Percentiles rank a stretch among this genome's conserved stretches.
These are phyloP conservation scores for Emys orbicularis DNA, from an alignment of 2,797 vertebrate species.

Conservation along the genomic window DNA sequence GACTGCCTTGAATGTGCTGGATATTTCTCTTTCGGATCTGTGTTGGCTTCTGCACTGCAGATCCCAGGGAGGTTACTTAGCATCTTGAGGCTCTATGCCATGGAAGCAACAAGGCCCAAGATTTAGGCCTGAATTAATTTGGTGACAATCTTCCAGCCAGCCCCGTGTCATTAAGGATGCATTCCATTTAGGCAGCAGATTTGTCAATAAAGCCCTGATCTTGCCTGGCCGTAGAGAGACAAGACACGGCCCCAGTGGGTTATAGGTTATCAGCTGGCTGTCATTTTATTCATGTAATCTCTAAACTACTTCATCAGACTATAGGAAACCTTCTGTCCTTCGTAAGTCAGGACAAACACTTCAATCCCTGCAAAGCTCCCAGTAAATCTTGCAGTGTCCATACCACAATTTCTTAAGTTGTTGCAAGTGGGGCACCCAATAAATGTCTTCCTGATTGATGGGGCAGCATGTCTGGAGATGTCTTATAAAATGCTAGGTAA, in stretches of 20 bases:
- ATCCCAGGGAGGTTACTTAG: not conserved
- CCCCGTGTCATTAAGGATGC: fast-evolving
- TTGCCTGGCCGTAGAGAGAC: fast-evolving
- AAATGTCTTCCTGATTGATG: slow-evolving; percentile 73
- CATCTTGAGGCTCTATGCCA: not conserved
- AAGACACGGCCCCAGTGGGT: fast-evolving
- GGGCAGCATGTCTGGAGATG: slow-evolving; percentile 42
- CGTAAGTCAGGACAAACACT: not conserved
- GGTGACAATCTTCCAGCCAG: not conserved
- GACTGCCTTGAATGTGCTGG: not conserved
- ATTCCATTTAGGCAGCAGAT: fast-evolving
- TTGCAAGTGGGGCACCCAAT: slow-evolving; percentile 53
- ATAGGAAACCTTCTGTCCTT: not conserved
- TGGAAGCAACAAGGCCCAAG: not conserved
- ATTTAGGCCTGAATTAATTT: fast-evolving
- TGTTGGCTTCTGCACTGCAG: not conserved
- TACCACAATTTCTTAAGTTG: slow-evolving; percentile 40
- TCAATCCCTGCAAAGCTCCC: not conserved
- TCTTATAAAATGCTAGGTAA: slow-evolving; percentile 64
- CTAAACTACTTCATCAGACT: fast-evolving
- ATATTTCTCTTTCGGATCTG: not conserved
- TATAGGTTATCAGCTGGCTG: not conserved
- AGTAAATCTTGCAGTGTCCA: slow-evolving; percentile 45
- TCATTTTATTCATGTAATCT: not conserved
- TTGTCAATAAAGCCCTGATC: fast-evolving